Evolutionary conservation across 2,797 vertebrate species (phyloP).

Genomic region (Scomberomorus guttatus): DNA sequence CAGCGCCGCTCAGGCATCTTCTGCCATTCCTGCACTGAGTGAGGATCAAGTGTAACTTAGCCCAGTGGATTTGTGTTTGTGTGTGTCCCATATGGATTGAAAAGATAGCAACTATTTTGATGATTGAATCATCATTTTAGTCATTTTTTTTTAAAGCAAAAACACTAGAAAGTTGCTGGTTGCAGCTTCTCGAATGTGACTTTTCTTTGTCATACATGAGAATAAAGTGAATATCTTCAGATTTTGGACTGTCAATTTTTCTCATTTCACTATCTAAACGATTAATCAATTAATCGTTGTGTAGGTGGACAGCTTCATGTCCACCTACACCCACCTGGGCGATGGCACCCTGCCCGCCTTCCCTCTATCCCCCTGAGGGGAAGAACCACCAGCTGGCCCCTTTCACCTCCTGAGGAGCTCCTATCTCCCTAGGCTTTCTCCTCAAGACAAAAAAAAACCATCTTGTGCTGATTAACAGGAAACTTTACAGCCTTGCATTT

Average conservation of each 20-base stretch:
- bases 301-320: slow-evolving; percentile 27
- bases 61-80: neutral
- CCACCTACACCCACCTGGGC: slow-evolving; percentile 50
- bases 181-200: too few relatives aligned
- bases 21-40: too few relatives aligned
- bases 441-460: slow-evolving; percentile 32
- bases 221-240: too few relatives aligned
- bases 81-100: neutral
- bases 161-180: too few relatives aligned
- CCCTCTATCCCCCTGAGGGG: slow-evolving; percentile 2
- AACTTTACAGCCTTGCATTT: slow-evolving; percentile 47
- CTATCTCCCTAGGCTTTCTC: slow-evolving; percentile 26
- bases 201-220: too few relatives aligned
- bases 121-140: too few relatives aligned
- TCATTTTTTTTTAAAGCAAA: too few relatives aligned
- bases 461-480: slow-evolving; percentile 74
- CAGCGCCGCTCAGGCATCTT: neutral
- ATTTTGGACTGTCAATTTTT: too few relatives aligned
- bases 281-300: too few relatives aligned
- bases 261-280: too few relatives aligned
- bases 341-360: slow-evolving; percentile 29
- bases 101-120: too few relatives aligned
- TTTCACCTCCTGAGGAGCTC: slow-evolving; percentile 47
- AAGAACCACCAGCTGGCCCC: slow-evolving; percentile 50
- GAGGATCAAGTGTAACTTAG: slow-evolving; percentile 3